A percentile compares a stretch with the other conserved stretches of the same genome.
Evolutionary conservation across 2,797 vertebrate genomes (phyloP).

Genomic region (Leuciscus waleckii): DNA sequence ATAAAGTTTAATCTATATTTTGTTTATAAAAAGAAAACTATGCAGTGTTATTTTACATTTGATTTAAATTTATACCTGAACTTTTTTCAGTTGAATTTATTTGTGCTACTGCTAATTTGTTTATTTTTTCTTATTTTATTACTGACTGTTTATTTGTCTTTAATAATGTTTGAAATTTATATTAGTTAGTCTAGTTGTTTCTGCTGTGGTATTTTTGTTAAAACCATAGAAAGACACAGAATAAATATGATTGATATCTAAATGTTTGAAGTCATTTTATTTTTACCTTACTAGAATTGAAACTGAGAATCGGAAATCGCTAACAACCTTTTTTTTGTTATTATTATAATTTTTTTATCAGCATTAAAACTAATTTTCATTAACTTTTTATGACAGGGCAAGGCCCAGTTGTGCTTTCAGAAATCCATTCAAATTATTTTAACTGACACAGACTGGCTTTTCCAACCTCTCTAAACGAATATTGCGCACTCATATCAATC

Average conservation of each 20-base stretch:
- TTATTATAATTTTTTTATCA: background rate
- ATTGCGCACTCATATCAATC: background rate
- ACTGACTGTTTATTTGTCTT: background rate
- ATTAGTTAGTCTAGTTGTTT: background rate
- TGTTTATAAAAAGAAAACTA: background rate
- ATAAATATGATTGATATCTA: background rate
- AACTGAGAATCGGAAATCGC: background rate
- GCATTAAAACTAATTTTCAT: background rate
- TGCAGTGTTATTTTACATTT: background rate
- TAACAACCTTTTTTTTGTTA: background rate
- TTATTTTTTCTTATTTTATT: background rate
- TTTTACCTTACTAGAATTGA: background rate
- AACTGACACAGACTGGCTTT: background rate
- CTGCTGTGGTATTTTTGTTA: too few relatives aligned
- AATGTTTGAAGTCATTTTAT: background rate
- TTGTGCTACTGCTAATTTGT: background rate
- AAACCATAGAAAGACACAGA: background rate
- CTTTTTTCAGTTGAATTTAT: background rate
- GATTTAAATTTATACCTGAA: background rate
- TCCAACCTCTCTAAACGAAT: background rate
- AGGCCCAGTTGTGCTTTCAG: background rate
- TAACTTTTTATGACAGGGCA: background rate
- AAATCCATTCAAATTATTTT: conserved; percentile 25
- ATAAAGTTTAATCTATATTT: background rate
- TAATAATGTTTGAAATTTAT: background rate